A percentile compares a stretch with the other conserved stretches of the same genome.
Conservation (phyloP, 2,888 invertebrate genomes). For the Cecidostiba fungosa region DNA sequence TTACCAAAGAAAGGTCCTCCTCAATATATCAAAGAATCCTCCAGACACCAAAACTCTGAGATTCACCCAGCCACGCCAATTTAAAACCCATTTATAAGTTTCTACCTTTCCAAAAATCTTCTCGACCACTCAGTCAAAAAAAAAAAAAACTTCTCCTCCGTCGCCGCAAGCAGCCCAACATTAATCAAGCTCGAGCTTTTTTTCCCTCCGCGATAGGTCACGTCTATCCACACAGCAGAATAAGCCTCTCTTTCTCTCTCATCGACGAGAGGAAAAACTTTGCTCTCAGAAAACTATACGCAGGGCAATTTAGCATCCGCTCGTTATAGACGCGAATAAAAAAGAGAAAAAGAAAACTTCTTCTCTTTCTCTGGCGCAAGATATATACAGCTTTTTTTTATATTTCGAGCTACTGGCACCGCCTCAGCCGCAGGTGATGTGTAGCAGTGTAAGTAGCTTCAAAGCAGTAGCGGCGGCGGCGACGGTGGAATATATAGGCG, state of each 20-base stretch:
- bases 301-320: not conserved
- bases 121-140: not conserved
- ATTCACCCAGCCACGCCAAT: too few relatives aligned
- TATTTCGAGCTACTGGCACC: not conserved
- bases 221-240: too few relatives aligned
- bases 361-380: too few relatives aligned
- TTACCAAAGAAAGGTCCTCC: too few relatives aligned
- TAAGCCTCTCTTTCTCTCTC: not conserved
- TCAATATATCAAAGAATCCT: too few relatives aligned
- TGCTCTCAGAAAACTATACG: not conserved
- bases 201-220: too few relatives aligned
- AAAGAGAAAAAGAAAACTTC: not conserved
- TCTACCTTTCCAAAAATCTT: not conserved
- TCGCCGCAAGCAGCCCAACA: too few relatives aligned
- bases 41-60: too few relatives aligned
- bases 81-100: not conserved
- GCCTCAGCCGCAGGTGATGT: not conserved
- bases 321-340: not conserved
- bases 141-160: too few relatives aligned
- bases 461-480: not conserved
- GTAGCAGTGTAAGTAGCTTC: not conserved
- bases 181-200: too few relatives aligned
- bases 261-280: not conserved
- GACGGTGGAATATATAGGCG: not conserved
- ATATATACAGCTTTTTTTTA: not conserved